These are phyloP conservation scores for Drosophila novamexicana DNA, from an alignment of 1,140 invertebrate genomes.

Conservation along the genomic window DNA sequence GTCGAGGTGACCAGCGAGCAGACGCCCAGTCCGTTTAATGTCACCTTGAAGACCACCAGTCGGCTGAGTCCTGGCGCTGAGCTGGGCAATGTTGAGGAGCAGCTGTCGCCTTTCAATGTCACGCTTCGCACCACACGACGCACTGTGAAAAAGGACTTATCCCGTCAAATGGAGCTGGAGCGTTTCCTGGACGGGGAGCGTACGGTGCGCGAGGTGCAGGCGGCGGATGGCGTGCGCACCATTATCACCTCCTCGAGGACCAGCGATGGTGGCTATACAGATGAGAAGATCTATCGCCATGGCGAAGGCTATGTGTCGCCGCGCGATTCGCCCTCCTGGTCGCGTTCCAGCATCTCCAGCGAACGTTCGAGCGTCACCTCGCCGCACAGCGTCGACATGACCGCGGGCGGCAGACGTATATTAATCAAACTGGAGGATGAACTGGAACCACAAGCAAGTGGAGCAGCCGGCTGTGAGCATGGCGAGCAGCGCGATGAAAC, in stretches of 20 bases:
- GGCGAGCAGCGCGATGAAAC: conserved; percentile 60
- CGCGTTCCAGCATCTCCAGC: conserved; percentile 68
- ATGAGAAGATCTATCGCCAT: conserved; percentile 80
- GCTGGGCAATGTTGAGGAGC: conserved; percentile 88
- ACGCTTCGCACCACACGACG: conserved; percentile 71
- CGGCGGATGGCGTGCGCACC: conserved; percentile 75
- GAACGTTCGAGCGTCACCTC: conserved; percentile 74
- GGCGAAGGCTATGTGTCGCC: conserved; percentile 81
- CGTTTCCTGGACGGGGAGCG: conserved; percentile 72
- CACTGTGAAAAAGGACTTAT: conserved; percentile 51
- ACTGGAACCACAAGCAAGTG: conserved; percentile 21
- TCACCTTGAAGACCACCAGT: conserved; percentile 75
- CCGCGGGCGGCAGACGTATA: conserved; percentile 73
- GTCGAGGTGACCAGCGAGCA: conserved; percentile 72
- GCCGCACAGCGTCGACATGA: conserved; percentile 73
- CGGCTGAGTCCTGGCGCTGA: conserved; percentile 67
- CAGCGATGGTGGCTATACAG: conserved; percentile 72
- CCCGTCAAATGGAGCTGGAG: conserved; percentile 55
- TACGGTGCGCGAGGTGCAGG: conserved; percentile 65
- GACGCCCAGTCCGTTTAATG: conserved; percentile 70
- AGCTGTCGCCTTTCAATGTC: conserved; percentile 85
- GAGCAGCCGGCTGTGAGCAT: conserved; percentile 29
- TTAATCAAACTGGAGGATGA: conserved; percentile 78
- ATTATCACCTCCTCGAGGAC: conserved; percentile 81
- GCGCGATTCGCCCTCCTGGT: conserved; percentile 68